Conservation (phyloP, 1,140 invertebrate genomes). For the Drosophila rufa region DNA sequence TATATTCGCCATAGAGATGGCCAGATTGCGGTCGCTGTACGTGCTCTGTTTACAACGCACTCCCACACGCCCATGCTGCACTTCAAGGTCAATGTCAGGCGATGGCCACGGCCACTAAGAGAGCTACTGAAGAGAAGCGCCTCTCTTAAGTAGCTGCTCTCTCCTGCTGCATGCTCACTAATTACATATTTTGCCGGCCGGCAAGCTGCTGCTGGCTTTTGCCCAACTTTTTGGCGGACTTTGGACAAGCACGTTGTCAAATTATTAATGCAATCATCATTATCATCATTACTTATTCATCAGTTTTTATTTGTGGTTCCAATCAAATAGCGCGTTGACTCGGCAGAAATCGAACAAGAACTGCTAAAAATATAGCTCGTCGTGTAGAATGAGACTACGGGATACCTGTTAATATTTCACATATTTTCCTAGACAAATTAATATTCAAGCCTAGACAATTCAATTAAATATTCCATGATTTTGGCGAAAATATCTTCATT, state of each 20-base stretch:
- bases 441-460: background rate
- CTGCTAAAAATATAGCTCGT: background rate
- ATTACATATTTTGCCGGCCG: constrained; percentile 57
- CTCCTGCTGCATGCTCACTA: background rate
- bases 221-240: constrained; percentile 43
- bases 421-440: too few relatives aligned
- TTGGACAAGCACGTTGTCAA: constrained; percentile 51
- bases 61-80: constrained; percentile 11
- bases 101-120: constrained; percentile 20
- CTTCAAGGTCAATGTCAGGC: constrained; percentile 56
- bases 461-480: too few relatives aligned
- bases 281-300: constrained; percentile 55
- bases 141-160: constrained; percentile 13
- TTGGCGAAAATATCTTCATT: too few relatives aligned
- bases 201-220: constrained; percentile 33
- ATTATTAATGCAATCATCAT: constrained; percentile 50
- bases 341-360: constrained; percentile 30
- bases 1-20: background rate
- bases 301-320: constrained; percentile 32
- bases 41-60: constrained; percentile 37
- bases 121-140: background rate
- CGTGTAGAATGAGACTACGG: background rate
- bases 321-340: constrained; percentile 34
- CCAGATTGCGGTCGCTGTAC: constrained; percentile 27
- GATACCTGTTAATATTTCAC: background rate